Conservation (phyloP, 2,888 invertebrate genomes). For the Bimastos eiseni region DNA sequence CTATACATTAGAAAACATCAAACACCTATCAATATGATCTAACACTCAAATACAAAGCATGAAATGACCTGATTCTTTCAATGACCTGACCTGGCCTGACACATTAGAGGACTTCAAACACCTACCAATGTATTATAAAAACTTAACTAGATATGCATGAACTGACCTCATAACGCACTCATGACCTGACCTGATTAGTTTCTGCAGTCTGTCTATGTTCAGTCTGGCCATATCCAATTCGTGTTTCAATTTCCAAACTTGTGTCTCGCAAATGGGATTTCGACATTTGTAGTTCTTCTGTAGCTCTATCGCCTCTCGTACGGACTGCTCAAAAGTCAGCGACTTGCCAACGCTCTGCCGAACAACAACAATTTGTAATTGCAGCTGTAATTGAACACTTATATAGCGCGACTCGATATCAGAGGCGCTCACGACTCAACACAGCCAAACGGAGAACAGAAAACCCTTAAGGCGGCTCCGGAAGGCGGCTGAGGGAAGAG, state of each 20-base stretch:
- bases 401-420: too few species aligned
- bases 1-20: too few species aligned
- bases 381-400: too few species aligned
- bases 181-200: conserved; percentile 67
- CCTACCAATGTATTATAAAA: too few species aligned
- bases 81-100: too few species aligned
- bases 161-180: not conserved
- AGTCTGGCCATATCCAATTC: conserved; percentile 84
- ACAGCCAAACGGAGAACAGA: too few species aligned
- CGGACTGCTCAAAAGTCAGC: conserved; percentile 79
- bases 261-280: conserved; percentile 67
- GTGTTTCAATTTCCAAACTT: conserved; percentile 84
- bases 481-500: too few species aligned
- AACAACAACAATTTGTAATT: not conserved
- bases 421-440: too few species aligned
- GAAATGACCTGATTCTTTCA: not conserved
- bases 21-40: not conserved
- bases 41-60: not conserved
- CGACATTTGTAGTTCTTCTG: conserved; percentile 75
- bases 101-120: too few species aligned
- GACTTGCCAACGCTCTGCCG: conserved; percentile 73
- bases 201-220: conserved; percentile 82
- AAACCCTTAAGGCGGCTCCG: too few species aligned
- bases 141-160: too few species aligned
- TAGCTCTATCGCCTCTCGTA: conserved; percentile 78